Conservation (phyloP, 2,888 invertebrate genomes). For the Xanthorhoe spadicearia region DNA sequence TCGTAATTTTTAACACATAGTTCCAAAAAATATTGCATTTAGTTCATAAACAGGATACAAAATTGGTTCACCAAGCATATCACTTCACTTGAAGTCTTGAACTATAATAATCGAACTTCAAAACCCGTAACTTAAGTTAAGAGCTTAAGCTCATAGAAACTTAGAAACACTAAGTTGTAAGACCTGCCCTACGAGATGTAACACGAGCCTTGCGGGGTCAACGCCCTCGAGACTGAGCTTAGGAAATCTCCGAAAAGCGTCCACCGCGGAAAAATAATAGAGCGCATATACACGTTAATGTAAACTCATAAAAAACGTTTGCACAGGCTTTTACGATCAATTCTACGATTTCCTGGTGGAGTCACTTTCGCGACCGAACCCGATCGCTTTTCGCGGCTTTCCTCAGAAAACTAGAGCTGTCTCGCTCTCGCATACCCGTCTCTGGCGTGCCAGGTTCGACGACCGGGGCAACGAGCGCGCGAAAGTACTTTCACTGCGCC, state of each 20-base stretch:
- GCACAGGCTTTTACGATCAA: conserved; percentile 66
- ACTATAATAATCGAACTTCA: too few species aligned
- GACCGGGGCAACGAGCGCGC: conserved; percentile 82
- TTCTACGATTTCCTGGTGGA: conserved; percentile 68
- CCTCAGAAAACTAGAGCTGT: conserved; percentile 69
- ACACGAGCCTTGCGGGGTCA: conserved; percentile 5
- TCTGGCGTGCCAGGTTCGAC: conserved; percentile 69
- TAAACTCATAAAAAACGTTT: conserved; percentile 73
- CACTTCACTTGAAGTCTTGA: too few species aligned
- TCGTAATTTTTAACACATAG: too few species aligned
- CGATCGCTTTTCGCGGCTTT: conserved; percentile 73
- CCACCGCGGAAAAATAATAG: conserved; percentile 55
- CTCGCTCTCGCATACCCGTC: conserved; percentile 59
- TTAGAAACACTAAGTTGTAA: not conserved
- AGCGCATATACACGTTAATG: conserved; percentile 68
- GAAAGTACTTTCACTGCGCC: conserved; percentile 84
- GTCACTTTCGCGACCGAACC: conserved; percentile 71
- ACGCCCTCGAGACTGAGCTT: conserved; percentile 22
- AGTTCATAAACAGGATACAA: too few species aligned
- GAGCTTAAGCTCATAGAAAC: too few species aligned
- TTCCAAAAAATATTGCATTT: too few species aligned
- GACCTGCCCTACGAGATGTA: not conserved
- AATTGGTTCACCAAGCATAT: too few species aligned
- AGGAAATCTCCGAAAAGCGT: conserved; percentile 52
- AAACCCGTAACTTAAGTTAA: too few species aligned